Percentiles rank a stretch among this genome's conserved stretches.
Conservation (phyloP, 2,113 vertebrate species). For the Phaethon lepturus region DNA sequence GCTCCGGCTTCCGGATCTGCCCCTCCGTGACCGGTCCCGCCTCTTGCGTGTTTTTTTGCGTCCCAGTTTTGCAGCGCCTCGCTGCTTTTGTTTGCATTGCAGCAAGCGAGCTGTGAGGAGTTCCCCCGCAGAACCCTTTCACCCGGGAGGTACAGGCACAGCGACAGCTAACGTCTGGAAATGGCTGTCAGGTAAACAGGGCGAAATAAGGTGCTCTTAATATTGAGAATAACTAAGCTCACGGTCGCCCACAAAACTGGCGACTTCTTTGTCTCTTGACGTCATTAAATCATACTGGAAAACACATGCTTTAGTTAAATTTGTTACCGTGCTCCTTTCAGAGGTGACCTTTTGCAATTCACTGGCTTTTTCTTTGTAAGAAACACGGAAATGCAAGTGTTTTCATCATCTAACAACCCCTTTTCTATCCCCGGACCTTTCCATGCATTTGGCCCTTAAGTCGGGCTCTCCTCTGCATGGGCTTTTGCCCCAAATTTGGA, state of each 20-base stretch:
- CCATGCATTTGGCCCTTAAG: neutral
- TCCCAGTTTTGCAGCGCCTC: neutral
- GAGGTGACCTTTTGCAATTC: neutral
- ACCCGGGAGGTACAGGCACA: no score
- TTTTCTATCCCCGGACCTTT: neutral
- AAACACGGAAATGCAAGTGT: neutral
- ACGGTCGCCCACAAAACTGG: no score
- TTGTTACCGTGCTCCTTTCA: fast-evolving
- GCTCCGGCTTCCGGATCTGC: fast-evolving
- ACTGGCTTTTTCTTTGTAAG: neutral
- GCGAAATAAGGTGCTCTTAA: neutral
- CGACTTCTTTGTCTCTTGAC: neutral
- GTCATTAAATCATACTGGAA: neutral
- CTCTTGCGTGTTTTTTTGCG: fast-evolving
- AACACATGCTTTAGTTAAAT: neutral
- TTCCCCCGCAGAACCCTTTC: no score
- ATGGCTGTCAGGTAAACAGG: no score
- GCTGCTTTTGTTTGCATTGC: neutral
- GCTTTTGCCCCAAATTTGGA: neutral
- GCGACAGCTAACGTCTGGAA: neutral
- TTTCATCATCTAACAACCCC: neutral
- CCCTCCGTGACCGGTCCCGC: no score
- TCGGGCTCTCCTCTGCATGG: neutral
- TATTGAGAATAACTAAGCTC: neutral
- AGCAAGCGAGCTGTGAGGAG: neutral